Base-by-base conservation (phyloP, 1,140 invertebrate species). In the Medauroidea extradentata region DNA sequence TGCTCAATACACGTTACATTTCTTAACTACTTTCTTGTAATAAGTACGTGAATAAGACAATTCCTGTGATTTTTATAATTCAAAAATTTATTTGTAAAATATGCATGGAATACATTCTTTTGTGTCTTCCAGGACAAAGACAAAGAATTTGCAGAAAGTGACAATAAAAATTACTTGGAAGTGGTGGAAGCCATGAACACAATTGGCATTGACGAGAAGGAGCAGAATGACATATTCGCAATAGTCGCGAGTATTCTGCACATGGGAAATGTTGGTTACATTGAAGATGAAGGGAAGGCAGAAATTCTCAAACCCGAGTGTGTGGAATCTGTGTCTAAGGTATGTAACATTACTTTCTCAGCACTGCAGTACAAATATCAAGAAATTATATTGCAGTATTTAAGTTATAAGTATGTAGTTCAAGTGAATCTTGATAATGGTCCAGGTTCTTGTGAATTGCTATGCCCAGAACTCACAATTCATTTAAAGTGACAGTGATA, bases 231-330 rank as follows among this genome's bases (percentile, higher is more conserved):
- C 63, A 86, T 94, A 59, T 89, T 91, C 68, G 74, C 78, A 13
- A 87, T 90, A 57, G 82, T 91, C 18, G 87, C 89, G 8, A 87
- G 86, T 41, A 84, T 94, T 16, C 77, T 94, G 43, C 89, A 91
- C 66, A 78, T 94, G 60, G 91, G 92, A 27, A 90, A 90, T 65
- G 75, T 90, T 3, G 80, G 80, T 42, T 90, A 90, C 67, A 77
- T 78, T 23, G 86, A 87, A 64, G 82, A 83, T 3, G 85, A 88
- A 39, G 84, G 85, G 8, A 74, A 78, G 55, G 84, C 85, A 2
- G 77, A 83, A 65, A 83, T 90, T 7, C 67, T 81, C 1, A 83
- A 80, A 57, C 78, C 80, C 1, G 82, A 83, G 53, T 72, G 73
- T 2, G 78, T 84, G 4, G 75, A 77, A 43, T 79, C 76, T 27